Base-by-base conservation (phyloP, 2,797 vertebrate species). In the Clarias fuscus region DNA sequence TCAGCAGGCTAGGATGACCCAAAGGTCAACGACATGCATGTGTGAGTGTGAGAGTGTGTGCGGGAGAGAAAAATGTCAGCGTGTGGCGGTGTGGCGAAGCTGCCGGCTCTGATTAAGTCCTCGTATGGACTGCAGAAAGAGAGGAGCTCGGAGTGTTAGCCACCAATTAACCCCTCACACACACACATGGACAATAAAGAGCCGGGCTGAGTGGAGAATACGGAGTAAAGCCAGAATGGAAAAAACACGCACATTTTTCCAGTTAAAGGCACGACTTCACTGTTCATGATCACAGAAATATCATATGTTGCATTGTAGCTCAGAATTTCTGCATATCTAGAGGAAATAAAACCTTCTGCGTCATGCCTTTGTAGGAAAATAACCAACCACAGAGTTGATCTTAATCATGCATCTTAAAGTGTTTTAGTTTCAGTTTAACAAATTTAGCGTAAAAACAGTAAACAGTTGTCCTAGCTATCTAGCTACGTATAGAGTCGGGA, bases 21-120 rank as follows among this genome's bases (percentile, higher is more conserved):
- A 7, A 30, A 83, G 86, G 80, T 64, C 61, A 77, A 86, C 78
- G 68, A 80, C 68, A 22, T 80, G 82, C 72, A 37, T 72, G 72
- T 30, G 33, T 48, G 27, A 62, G 53, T 67, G 84, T 24, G 73
- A 10, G 56, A 5, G 84, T 37, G 76, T 1, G 30, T 40, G 22
- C 37, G 65, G 30, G 37, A 80, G 37, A 65, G 20, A 71, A 22
- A 58, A 27, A 58, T 4, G n/a, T 7, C 53, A 77, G 65, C 7
- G 5, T 48, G 78, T 73, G 76, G 85, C 48, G 17, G 59, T 70
- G 61, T 53, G 59, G 80, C 27, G 68, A 82, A 83, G 71, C 78
- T 84, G 86, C 59, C 33, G 81, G 82, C 84, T 70, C 86, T 89
- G 86, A 90, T 90, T 90, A 86, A 86, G 86, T 82, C 85, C 71